Percentiles rank a stretch among this genome's conserved stretches.
Evolutionary conservation across 30 jellyfish, hydroid and myxozoan species (phyloP).

Genomic region (Haliclystus octoradiatus): DNA sequence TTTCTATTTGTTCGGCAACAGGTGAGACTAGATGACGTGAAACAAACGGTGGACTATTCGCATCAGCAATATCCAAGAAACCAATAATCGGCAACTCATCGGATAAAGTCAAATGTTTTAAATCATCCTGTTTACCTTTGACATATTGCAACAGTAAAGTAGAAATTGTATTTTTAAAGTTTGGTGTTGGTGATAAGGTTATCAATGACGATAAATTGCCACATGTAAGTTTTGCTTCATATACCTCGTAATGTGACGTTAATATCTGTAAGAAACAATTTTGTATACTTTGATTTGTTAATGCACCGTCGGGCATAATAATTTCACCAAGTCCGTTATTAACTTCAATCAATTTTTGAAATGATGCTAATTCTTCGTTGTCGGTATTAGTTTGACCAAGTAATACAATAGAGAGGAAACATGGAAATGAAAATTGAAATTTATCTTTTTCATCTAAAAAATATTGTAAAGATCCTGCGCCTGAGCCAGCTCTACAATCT

Average conservation of each 20-base stretch:
- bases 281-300: slow-evolving; percentile 23
- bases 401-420: slow-evolving; percentile 50
- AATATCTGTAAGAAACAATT: slow-evolving; percentile 44
- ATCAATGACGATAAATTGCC: slow-evolving; percentile 65
- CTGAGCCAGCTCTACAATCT: slow-evolving; percentile 70
- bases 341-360: slow-evolving; percentile 29
- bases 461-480: slow-evolving; percentile 63
- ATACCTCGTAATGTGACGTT: slow-evolving; percentile 39
- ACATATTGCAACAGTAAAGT: slow-evolving; percentile 16
- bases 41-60: slow-evolving; percentile 64
- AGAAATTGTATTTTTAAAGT: slow-evolving; percentile 53
- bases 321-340: slow-evolving; percentile 62
- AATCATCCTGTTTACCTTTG: slow-evolving; percentile 11
- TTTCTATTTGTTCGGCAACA: slow-evolving; percentile 10
- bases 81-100: slow-evolving; percentile 44
- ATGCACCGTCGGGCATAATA: slow-evolving; percentile 49
- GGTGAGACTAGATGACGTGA: slow-evolving; percentile 83
- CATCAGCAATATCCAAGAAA: slow-evolving; percentile 65
- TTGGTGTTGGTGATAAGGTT: slow-evolving; percentile 71
- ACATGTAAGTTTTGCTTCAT: slow-evolving; percentile 46
- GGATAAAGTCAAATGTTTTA: slow-evolving; percentile 27
- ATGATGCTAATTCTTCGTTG: slow-evolving; percentile 28
- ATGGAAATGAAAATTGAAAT: slow-evolving; percentile 73
- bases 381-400: slow-evolving; percentile 18
- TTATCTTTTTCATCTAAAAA: slow-evolving; percentile 6